A percentile compares a stretch with the other conserved stretches of the same genome.
These are phyloP conservation scores for Mesaphorura yosii DNA, from an alignment of 1,140 invertebrate genomes.

Conservation along the genomic window DNA sequence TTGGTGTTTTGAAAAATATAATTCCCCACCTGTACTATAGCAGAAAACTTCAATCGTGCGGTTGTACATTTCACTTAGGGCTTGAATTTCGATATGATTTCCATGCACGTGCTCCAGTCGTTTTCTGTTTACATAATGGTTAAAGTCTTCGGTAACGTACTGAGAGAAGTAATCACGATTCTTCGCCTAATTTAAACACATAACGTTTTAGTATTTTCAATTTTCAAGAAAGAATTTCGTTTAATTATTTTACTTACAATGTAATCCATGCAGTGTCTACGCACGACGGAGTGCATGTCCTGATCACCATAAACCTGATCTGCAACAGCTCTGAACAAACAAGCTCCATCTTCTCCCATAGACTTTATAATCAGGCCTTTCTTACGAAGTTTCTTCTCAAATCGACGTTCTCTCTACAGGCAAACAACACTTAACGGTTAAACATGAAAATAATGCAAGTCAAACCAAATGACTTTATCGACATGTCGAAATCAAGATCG, in stretches of 20 bases:
- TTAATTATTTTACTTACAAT: conserved; percentile 56
- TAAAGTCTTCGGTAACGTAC: conserved; percentile 87
- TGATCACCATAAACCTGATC: conserved; percentile 89
- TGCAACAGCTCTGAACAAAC: conserved; percentile 79
- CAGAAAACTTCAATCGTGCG: conserved; percentile 86
- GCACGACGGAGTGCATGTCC: conserved; percentile 74
- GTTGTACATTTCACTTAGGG: conserved; percentile 85
- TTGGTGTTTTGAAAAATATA: conserved; percentile 1
- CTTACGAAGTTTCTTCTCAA: conserved; percentile 59
- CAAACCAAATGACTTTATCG: too few species aligned
- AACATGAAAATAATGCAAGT: neutral
- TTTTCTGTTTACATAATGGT: conserved; percentile 70
- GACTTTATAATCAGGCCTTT: conserved; percentile 72
- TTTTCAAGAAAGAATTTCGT: conserved; percentile 26
- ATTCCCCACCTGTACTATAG: conserved; percentile 56
- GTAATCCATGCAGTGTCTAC: conserved; percentile 85
- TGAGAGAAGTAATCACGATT: conserved; percentile 86
- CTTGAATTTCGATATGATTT: conserved; percentile 90
- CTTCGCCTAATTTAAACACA: conserved; percentile 44
- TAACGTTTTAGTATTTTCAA: neutral
- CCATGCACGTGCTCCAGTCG: conserved; percentile 68
- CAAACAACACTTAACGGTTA: conserved; percentile 12
- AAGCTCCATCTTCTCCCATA: conserved; percentile 87
- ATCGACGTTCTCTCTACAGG: conserved; percentile 50
- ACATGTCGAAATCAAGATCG: neutral